Evolutionary conservation across 2,888 invertebrate genomes (phyloP).

Genomic region (Drosophila kambysellisi): DNA sequence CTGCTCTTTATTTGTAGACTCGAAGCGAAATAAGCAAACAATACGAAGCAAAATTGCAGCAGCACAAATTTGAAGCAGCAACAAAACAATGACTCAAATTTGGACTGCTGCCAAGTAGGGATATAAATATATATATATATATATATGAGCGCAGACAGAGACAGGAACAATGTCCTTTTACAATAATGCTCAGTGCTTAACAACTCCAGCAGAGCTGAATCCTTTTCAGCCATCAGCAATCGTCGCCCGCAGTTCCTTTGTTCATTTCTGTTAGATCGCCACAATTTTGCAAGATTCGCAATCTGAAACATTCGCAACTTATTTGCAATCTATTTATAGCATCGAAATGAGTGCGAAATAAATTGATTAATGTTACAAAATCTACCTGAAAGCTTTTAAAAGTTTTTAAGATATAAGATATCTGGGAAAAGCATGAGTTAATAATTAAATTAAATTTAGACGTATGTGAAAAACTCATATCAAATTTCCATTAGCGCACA

Average conservation of each 20-base stretch:
- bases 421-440: rapidly evolving
- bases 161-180: constrained; percentile 27
- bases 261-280: constrained; percentile 4
- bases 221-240: constrained; percentile 27
- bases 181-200: constrained; percentile 37
- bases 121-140: constrained; percentile 1
- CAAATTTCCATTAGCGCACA: neutral
- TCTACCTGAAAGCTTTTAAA: neutral
- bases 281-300: neutral
- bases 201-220: constrained; percentile 27
- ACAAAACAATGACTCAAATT: constrained; percentile 53
- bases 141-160: constrained; percentile 5
- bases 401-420: neutral
- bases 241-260: constrained; percentile 11
- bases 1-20: constrained; percentile 59
- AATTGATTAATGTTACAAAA: neutral
- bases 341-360: neutral
- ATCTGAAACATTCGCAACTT: neutral
- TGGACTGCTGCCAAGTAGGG: constrained; percentile 64
- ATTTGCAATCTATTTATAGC: neutral
- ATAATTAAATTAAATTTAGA: neutral
- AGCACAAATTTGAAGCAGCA: constrained; percentile 28
- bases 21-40: constrained; percentile 70
- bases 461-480: neutral
- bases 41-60: constrained; percentile 71